A percentile compares a stretch with the other conserved stretches of the same genome.
phyloP scores from a whole-genome alignment of 2,888 invertebrate genomes.

The Caenorhabditis imperialis region DNA sequence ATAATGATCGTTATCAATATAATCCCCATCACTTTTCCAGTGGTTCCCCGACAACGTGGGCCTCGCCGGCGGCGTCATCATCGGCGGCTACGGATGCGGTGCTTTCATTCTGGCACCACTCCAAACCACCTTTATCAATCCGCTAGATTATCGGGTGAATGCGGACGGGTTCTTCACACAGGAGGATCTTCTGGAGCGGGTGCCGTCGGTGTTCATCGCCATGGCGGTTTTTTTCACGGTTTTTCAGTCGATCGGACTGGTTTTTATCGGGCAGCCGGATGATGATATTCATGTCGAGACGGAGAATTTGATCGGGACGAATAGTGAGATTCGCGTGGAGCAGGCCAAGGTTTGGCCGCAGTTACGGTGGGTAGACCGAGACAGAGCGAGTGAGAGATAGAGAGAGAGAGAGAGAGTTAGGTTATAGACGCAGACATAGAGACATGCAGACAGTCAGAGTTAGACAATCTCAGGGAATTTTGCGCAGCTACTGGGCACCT shows the following conservation, averaged over 20 bases:
- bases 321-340: constrained; percentile 41
- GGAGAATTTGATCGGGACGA: constrained; percentile 41
- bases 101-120: constrained; percentile 58
- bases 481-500: too few species aligned
- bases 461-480: too few species aligned
- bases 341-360: constrained; percentile 45
- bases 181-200: constrained; percentile 72
- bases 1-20: neutral
- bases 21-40: constrained; percentile 52
- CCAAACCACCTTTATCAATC: constrained; percentile 74
- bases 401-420: too few species aligned
- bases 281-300: constrained; percentile 48
- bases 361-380: too few species aligned
- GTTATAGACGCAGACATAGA: too few species aligned
- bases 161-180: constrained; percentile 73
- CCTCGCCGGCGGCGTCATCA: constrained; percentile 78
- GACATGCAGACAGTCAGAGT: too few species aligned
- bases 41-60: constrained; percentile 77
- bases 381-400: too few species aligned
- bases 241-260: constrained; percentile 69
- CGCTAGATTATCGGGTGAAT: constrained; percentile 70
- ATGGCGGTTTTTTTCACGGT: constrained; percentile 69
- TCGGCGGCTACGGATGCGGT: constrained; percentile 79
- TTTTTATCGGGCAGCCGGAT: constrained; percentile 69
- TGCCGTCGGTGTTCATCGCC: constrained; percentile 73